Percentiles rank a stretch among this genome's conserved stretches.
Evolutionary conservation across 2,797 vertebrate species (phyloP).

Genomic region (Brachymystax lenok): DNA sequence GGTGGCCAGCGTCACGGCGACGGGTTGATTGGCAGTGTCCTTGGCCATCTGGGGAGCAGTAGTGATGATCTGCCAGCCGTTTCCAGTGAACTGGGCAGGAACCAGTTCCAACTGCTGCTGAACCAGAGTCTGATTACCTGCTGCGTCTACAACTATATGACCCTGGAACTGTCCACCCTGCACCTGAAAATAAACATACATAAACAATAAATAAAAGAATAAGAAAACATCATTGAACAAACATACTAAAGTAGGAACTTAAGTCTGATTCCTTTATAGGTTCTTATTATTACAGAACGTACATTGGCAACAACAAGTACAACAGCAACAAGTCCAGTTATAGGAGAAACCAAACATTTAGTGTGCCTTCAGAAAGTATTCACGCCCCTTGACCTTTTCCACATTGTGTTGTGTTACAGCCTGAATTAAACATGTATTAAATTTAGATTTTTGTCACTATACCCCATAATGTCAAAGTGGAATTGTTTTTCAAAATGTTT

Average conservation of each 20-base stretch:
- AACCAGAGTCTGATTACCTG: slow-evolving; percentile 89
- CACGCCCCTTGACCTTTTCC: too few species aligned
- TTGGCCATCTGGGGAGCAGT: slow-evolving; percentile 87
- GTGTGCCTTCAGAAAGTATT: too few species aligned
- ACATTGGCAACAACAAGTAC: not conserved
- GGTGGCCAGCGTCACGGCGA: slow-evolving; percentile 78
- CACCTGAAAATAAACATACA: not conserved
- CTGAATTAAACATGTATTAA: too few species aligned
- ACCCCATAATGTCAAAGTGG: too few species aligned
- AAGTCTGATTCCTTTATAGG: not conserved
- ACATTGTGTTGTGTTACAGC: too few species aligned
- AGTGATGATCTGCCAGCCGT: slow-evolving; percentile 96
- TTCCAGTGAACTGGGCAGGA: slow-evolving; percentile 93
- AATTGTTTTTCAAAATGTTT: too few species aligned
- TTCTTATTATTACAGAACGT: not conserved
- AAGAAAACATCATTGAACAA: not conserved
- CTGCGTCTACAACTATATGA: slow-evolving; percentile 92
- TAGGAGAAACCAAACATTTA: not conserved
- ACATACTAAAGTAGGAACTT: not conserved
- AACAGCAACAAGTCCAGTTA: too few species aligned
- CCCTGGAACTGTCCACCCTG: slow-evolving; percentile 62
- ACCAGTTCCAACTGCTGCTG: slow-evolving; percentile 95
- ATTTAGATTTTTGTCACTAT: too few species aligned
- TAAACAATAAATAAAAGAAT: not conserved
- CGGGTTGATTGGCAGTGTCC: slow-evolving; percentile 84